A percentile compares a stretch with the other conserved stretches of the same genome.
Evolutionary conservation across 2,113 vertebrate genomes (phyloP).

Genomic region (Salvelinus sp.): DNA sequence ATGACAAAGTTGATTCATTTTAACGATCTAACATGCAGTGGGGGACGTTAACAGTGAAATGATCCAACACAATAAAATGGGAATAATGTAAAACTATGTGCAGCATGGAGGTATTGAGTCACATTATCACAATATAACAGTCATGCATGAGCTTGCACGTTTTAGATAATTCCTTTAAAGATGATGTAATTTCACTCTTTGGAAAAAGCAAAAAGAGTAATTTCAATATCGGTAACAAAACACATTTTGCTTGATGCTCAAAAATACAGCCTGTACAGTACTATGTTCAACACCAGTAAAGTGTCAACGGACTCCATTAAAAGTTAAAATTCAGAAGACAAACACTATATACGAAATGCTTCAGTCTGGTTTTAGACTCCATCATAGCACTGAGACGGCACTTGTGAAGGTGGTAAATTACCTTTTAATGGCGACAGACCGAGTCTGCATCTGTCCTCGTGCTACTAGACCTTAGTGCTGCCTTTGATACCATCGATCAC

Average conservation of each 20-base stretch:
- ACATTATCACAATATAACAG: neutral
- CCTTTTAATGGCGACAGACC: too few relatives aligned
- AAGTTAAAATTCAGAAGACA: neutral
- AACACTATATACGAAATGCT: too few relatives aligned
- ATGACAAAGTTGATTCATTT: conserved; percentile 14
- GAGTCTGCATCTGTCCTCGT: too few relatives aligned
- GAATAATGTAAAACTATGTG: neutral
- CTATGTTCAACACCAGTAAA: neutral
- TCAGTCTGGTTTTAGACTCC: too few relatives aligned
- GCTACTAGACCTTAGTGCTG: too few relatives aligned
- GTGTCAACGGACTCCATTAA: neutral
- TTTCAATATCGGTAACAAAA: neutral
- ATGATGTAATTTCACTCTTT: neutral
- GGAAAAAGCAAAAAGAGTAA: neutral
- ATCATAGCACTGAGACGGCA: too few relatives aligned
- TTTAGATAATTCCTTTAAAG: neutral
- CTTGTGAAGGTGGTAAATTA: too few relatives aligned
- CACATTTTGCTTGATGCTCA: neutral
- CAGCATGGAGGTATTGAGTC: neutral
- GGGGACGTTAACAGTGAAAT: neutral
- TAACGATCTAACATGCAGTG: neutral
- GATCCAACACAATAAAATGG: neutral
- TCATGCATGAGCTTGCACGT: neutral
- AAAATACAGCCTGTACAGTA: neutral
- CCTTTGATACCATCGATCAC: too few relatives aligned